Base-by-base conservation (phyloP, 2,888 invertebrate genomes). In the Ormyrus nitidulus region DNA sequence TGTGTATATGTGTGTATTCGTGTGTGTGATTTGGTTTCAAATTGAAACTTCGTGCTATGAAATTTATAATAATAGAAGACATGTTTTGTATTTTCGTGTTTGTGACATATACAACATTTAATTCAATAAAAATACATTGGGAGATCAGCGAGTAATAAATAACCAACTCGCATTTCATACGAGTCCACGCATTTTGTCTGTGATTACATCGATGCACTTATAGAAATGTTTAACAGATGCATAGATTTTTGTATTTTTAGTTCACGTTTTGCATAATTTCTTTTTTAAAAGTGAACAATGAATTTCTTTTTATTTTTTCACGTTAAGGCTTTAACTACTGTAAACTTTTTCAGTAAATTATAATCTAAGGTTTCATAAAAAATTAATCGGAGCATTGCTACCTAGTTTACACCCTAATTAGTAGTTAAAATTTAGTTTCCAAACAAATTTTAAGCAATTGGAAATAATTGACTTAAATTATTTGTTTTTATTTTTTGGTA, bases 121-220 rank as follows among this genome's bases (percentile, higher is more conserved):
- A 75, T 79, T 65, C 11, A 69, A 70, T 64, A 8, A 69, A 70
- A 79, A 70, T 10, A 77, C 62, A 69, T 68, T 13, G 19, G 72
- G 68, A 78, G 48, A 80, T 64, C 49, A 72, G 66, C 51, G 46
- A 62, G 59, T 62, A 64, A 64, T 76, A 69, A 68, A 69, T 62
- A 72, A 73, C n/a, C 48, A n/a, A 69, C 51, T 80, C 72, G 62
- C 72, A 77, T 80, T 73, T 51, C 6, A 73, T 80, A 77, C 69
- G 69, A 80, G 65, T 53, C 19, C 10, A 34, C 53, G n/a, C 61
- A 53, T 58, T 64, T 62, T 49, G 10, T 66, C 11, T 58, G 11
- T 58, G 7, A 65, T 65, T 54, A 66, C 61, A 78, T 48, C 13
- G 56, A 78, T 10, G 53, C 59, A 75, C 79, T 74, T 74, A 65